These are phyloP conservation scores for Capromys pilorides DNA, from an alignment of 2,797 vertebrate species.

Conservation along the genomic window DNA sequence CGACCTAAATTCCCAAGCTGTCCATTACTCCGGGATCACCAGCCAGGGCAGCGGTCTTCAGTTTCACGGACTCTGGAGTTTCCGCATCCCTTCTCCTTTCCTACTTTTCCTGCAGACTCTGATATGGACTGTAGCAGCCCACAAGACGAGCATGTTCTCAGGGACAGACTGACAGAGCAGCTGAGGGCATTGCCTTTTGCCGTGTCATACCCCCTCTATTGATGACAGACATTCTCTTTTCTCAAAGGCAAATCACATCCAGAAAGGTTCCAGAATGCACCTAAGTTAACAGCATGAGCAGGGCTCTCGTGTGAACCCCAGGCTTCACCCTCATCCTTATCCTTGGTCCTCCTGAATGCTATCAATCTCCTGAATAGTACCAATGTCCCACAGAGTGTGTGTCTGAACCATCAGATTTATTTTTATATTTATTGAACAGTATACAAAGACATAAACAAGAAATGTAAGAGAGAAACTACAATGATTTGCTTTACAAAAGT, in stretches of 20 bases:
- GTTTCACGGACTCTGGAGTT: neutral
- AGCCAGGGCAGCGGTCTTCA: neutral
- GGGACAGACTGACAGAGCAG: accelerated
- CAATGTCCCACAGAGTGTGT: neutral
- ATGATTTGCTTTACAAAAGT: slow-evolving; percentile 34
- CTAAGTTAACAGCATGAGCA: neutral
- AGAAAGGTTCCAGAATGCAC: neutral
- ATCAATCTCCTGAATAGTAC: too few relatives aligned
- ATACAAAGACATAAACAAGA: slow-evolving; percentile 44
- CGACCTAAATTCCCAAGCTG: neutral
- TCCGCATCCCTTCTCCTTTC: neutral
- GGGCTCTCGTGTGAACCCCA: neutral
- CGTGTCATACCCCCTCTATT: neutral
- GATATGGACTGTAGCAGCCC: neutral
- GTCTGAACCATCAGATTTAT: slow-evolving; percentile 33
- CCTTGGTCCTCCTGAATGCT: too few relatives aligned
- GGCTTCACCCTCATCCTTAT: accelerated
- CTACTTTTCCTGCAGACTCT: neutral
- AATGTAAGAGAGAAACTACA: neutral
- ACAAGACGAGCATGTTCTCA: neutral
- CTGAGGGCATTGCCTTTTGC: neutral
- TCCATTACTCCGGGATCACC: too few relatives aligned
- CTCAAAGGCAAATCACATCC: neutral
- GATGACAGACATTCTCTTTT: too few relatives aligned
- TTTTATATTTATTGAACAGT: slow-evolving; percentile 65